phyloP scores from a whole-genome alignment of 2,888 invertebrate species.

The Drosophila testacea region DNA sequence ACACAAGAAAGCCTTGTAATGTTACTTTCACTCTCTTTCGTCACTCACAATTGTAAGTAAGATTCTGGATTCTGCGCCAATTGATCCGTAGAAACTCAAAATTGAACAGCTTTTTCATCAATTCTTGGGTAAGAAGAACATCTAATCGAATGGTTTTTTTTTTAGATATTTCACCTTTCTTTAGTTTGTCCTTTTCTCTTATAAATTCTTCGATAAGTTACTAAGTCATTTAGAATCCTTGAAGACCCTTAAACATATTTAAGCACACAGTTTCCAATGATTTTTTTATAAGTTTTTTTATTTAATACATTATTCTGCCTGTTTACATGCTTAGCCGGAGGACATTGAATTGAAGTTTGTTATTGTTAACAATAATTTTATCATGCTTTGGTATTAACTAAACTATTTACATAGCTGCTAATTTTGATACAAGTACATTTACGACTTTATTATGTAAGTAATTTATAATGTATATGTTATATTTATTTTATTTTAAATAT shows the following conservation, averaged over 20 bases:
- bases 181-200: too few relatives aligned
- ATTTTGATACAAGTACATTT: slow-evolving; percentile 44
- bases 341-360: slow-evolving; percentile 77
- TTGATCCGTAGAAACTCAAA: too few relatives aligned
- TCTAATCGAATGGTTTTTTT: too few relatives aligned
- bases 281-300: slow-evolving; percentile 58
- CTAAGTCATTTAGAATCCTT: too few relatives aligned
- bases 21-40: slow-evolving; percentile 10
- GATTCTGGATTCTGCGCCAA: too few relatives aligned
- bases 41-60: too few relatives aligned
- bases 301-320: slow-evolving; percentile 69
- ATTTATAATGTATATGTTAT: slow-evolving; percentile 17
- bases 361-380: slow-evolving; percentile 58
- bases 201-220: too few relatives aligned
- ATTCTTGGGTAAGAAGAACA: too few relatives aligned
- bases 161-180: too few relatives aligned
- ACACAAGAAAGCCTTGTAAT: slow-evolving; percentile 1
- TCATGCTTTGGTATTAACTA: slow-evolving; percentile 43
- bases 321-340: slow-evolving; percentile 76
- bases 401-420: slow-evolving; percentile 72
- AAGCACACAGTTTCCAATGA: not conserved
- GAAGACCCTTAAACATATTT: too few relatives aligned
- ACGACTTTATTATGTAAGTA: slow-evolving; percentile 16
- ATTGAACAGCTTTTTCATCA: too few relatives aligned
- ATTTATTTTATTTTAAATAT: slow-evolving; percentile 33